Conservation (phyloP, 2,888 invertebrate genomes). For the Achlya flavicornis region DNA sequence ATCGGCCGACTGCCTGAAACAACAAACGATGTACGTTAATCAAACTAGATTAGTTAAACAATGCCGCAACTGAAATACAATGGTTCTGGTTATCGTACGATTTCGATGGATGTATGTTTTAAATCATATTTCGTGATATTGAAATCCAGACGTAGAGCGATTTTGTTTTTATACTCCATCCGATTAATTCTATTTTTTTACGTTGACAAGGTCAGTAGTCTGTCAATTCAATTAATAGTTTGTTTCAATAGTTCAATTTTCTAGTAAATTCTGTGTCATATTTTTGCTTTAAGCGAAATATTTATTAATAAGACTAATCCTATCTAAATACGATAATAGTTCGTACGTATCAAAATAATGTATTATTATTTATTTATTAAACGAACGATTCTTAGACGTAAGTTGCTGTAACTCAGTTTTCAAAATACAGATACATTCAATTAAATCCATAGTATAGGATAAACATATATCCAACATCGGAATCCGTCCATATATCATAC, state of each 20-base stretch:
- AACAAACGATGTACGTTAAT: slow-evolving; percentile 61
- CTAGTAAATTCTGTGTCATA: too few relatives aligned
- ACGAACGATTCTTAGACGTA: too few relatives aligned
- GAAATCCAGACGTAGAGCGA: background rate
- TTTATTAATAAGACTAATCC: too few relatives aligned
- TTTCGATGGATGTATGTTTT: slow-evolving; percentile 17
- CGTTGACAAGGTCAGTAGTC: background rate
- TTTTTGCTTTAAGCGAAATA: background rate
- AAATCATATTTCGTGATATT: slow-evolving; percentile 44
- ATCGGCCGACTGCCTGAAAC: slow-evolving; percentile 80
- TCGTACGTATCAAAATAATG: too few relatives aligned
- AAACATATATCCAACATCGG: background rate
- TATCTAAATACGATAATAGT: too few relatives aligned
- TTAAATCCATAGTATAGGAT: background rate
- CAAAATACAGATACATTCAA: background rate
- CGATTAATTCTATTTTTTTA: background rate
- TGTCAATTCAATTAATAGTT: too few relatives aligned
- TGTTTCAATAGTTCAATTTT: too few relatives aligned
- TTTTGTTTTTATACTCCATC: slow-evolving; percentile 37
- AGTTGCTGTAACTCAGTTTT: background rate
- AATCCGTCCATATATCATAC: background rate
- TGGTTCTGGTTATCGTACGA: slow-evolving; percentile 36
- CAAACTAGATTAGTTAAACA: slow-evolving; percentile 60
- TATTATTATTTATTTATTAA: too few relatives aligned
- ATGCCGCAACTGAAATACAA: slow-evolving; percentile 45